Conservation (phyloP, 2,113 vertebrate genomes). For the Carassius carassius region DNA sequence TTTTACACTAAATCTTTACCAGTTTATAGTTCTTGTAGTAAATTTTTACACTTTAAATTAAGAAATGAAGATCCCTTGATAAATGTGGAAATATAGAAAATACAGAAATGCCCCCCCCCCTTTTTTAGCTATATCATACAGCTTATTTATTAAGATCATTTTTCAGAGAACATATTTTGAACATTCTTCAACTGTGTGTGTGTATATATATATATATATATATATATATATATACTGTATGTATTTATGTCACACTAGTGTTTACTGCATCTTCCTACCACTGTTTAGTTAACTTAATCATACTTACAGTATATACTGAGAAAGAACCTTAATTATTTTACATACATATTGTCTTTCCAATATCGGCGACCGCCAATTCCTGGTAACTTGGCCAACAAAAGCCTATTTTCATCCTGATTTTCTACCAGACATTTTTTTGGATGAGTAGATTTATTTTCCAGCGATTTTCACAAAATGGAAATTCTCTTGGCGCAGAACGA, state of each 20-base stretch:
- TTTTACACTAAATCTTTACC: neutral
- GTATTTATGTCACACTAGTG: neutral
- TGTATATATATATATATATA: neutral
- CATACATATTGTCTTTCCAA: neutral
- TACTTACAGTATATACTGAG: neutral
- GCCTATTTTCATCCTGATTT: slow-evolving; percentile 8
- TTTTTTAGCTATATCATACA: neutral
- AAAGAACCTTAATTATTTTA: neutral
- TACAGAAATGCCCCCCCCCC: neutral
- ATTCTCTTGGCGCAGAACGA: neutral
- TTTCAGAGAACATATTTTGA: neutral
- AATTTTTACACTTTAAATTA: neutral
- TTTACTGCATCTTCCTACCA: neutral
- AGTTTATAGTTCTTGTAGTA: neutral
- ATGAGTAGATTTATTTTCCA: neutral
- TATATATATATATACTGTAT: neutral
- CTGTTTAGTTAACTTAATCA: neutral
- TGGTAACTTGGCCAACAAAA: slow-evolving; percentile 1
- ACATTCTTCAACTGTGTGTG: too few species aligned
- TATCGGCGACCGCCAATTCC: neutral
- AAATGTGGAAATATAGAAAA: too few species aligned
- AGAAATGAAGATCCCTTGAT: neutral
- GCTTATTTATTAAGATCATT: neutral
- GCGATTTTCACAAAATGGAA: neutral
- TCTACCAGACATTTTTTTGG: neutral